A percentile compares a stretch with the other conserved stretches of the same genome.
phyloP scores from a whole-genome alignment of 2,888 invertebrate genomes.

The Coremacera marginata region DNA sequence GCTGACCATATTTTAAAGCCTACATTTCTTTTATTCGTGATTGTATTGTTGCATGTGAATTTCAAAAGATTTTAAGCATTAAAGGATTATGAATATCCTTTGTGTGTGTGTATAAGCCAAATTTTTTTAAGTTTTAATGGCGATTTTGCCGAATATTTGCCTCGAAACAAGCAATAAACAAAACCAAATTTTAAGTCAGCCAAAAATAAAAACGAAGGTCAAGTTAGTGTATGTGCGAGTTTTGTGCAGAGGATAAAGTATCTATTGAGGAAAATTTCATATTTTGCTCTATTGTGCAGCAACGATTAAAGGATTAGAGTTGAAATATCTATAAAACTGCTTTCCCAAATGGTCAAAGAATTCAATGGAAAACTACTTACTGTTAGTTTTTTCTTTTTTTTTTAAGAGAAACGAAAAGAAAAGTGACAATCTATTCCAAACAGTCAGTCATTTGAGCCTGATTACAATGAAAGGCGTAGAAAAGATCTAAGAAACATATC shows the following conservation, averaged over 20 bases:
- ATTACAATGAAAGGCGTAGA: neutral
- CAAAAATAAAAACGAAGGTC: neutral
- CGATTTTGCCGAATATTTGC: neutral
- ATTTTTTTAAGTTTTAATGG: neutral
- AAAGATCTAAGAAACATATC: no score
- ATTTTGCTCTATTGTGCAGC: conserved; percentile 9
- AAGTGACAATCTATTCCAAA: conserved; percentile 4
- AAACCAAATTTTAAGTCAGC: neutral
- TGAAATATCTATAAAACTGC: neutral
- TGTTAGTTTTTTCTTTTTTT: neutral
- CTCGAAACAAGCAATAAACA: neutral
- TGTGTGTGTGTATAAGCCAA: neutral
- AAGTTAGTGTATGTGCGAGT: neutral
- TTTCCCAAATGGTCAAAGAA: neutral
- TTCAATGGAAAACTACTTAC: neutral
- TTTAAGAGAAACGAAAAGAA: neutral
- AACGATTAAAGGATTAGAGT: conserved; percentile 23
- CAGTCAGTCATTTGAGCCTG: neutral
- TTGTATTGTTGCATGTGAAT: conserved; percentile 15
- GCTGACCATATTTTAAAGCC: conserved; percentile 4
- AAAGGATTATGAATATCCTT: conserved; percentile 8
- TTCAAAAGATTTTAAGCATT: conserved; percentile 25
- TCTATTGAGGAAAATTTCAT: neutral
- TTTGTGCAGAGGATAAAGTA: neutral
- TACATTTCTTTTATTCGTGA: neutral